Evolutionary conservation across 2,888 invertebrate genomes (phyloP).

Genomic region (Cantharis rustica): DNA sequence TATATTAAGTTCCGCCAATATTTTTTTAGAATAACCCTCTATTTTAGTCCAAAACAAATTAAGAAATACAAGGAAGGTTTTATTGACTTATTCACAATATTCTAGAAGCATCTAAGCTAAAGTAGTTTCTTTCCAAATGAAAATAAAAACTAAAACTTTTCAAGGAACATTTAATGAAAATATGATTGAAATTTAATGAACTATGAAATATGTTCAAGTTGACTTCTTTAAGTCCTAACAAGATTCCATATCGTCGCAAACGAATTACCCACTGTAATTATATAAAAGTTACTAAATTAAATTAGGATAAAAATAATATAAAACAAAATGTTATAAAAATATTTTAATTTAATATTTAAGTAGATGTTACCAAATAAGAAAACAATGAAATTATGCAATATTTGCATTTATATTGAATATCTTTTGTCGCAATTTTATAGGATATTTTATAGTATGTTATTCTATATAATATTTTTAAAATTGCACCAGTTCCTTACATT

Average conservation of each 20-base stretch:
- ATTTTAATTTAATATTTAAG: too few relatives aligned
- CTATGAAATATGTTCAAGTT: background rate
- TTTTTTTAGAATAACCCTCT: background rate
- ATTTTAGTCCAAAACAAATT: background rate
- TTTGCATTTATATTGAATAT: background rate
- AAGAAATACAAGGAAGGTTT: background rate
- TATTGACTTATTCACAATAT: background rate
- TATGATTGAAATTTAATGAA: background rate
- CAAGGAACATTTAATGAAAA: background rate
- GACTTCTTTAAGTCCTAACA: background rate
- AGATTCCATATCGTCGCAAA: background rate
- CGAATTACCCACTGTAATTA: background rate
- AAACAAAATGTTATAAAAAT: too few relatives aligned
- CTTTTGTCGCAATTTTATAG: background rate
- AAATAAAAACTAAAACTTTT: background rate
- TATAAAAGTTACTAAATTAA: background rate
- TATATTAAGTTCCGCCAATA: background rate
- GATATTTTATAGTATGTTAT: too few relatives aligned
- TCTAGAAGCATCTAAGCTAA: background rate
- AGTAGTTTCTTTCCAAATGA: background rate
- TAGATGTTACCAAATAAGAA: background rate
- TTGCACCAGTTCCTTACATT: too few relatives aligned
- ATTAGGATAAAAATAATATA: too few relatives aligned
- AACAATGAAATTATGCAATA: background rate
- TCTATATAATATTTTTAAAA: too few relatives aligned